Conservation (phyloP, 2,113 vertebrate genomes). For the Vulpes ferrilata region DNA sequence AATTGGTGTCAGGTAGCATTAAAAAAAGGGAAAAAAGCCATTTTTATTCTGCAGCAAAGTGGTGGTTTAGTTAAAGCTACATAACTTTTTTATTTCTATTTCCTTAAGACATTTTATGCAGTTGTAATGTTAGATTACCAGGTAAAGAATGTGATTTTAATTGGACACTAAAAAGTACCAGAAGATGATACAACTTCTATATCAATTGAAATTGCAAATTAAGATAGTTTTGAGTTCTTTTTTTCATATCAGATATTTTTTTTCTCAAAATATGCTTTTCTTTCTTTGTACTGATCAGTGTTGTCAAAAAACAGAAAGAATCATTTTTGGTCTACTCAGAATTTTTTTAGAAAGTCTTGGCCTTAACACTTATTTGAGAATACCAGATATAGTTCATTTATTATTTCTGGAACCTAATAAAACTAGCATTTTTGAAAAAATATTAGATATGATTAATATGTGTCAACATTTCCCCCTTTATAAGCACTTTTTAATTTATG, state of each 20-base stretch:
- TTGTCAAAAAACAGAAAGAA: conserved; percentile 42
- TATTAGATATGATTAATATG: neutral
- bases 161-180: neutral
- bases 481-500: neutral
- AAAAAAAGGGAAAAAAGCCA: neutral
- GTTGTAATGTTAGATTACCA: neutral
- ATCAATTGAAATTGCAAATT: conserved; percentile 23
- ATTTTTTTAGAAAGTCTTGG: neutral
- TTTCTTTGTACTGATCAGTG: neutral
- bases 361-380: conserved; percentile 15
- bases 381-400: neutral
- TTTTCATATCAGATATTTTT: neutral
- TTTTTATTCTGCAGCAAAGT: neutral
- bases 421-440: conserved; percentile 8
- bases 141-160: conserved; percentile 37
- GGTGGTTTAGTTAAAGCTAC: conserved; percentile 1
- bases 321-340: neutral
- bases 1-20: conserved; percentile 14
- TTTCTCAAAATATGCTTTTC: conserved; percentile 25
- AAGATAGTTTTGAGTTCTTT: neutral
- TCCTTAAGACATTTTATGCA: conserved; percentile 25
- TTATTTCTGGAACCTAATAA: conserved; percentile 43
- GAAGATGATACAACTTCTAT: neutral
- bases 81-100: neutral
- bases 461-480: neutral